Evolutionary conservation across 1,140 invertebrate genomes (phyloP).

Genomic region (Drosophila santomea): DNA sequence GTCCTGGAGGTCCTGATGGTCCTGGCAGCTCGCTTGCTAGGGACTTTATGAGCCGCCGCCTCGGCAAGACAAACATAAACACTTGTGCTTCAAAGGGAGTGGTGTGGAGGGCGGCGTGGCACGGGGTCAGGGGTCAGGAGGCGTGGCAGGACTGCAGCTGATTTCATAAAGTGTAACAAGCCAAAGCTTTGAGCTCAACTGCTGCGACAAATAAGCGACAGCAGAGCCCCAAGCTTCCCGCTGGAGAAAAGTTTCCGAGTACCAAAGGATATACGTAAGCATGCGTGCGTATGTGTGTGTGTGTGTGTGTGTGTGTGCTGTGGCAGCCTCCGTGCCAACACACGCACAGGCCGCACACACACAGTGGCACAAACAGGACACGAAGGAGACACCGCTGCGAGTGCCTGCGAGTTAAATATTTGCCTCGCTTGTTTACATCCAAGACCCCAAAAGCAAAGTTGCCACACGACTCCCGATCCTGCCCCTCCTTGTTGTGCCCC

Average conservation of each 20-base stretch:
- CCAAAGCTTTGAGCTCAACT: constrained; percentile 73
- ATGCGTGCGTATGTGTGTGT: constrained; percentile 1
- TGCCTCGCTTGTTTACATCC: constrained; percentile 77
- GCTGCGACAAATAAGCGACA: constrained; percentile 76
- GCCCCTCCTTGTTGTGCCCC: background rate
- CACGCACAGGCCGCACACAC: constrained; percentile 17
- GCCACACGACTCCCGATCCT: constrained; percentile 9
- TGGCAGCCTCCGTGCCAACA: constrained; percentile 32
- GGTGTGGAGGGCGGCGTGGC: too few relatives aligned
- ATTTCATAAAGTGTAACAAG: constrained; percentile 80
- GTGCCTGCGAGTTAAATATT: constrained; percentile 74
- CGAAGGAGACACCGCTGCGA: constrained; percentile 34
- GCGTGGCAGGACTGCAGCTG: constrained; percentile 54
- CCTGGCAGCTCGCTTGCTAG: constrained; percentile 42
- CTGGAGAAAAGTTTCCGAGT: constrained; percentile 60
- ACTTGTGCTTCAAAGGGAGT: constrained; percentile 43
- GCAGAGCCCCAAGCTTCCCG: constrained; percentile 37
- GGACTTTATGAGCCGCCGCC: constrained; percentile 69
- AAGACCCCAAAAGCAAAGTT: constrained; percentile 70
- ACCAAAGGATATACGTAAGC: constrained; percentile 15
- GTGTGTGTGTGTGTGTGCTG: constrained; percentile 6
- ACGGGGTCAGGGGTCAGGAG: background rate
- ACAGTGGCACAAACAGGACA: constrained; percentile 20
- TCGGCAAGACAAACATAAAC: constrained; percentile 80
- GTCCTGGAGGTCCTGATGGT: background rate